Evolutionary conservation across 2,113 vertebrate genomes (phyloP).

Genomic region (Psophia crepitans): DNA sequence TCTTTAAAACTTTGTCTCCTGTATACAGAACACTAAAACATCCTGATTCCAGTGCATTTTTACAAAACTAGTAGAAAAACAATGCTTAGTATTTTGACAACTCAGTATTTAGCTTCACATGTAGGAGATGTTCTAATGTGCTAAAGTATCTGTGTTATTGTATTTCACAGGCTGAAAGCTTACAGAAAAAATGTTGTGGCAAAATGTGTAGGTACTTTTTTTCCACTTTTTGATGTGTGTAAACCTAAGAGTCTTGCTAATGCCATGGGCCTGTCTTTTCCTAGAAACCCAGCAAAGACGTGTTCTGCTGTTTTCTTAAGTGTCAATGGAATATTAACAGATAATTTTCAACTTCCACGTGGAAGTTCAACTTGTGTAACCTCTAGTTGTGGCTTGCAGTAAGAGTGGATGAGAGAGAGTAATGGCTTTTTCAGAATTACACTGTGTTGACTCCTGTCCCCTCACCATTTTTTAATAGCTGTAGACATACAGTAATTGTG

Average conservation of each 20-base stretch:
- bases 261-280: not conserved
- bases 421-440: not conserved
- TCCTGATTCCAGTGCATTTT: not conserved
- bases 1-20: not conserved
- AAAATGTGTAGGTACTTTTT: conserved; percentile 90
- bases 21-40: not conserved
- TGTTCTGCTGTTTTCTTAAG: not conserved
- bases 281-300: not conserved
- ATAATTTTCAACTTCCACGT: not conserved
- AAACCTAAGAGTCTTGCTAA: not conserved
- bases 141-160: not conserved
- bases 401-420: not conserved
- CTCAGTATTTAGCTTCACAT: not conserved
- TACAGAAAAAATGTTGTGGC: conserved; percentile 94
- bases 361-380: not conserved
- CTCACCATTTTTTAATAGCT: not conserved
- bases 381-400: not conserved
- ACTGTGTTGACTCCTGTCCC: not conserved
- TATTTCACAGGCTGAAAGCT: conserved; percentile 88
- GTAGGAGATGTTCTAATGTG: not conserved
- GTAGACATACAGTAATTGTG: not conserved
- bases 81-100: not conserved
- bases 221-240: not conserved
- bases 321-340: not conserved
- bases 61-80: not conserved